phyloP scores from a whole-genome alignment of 2,797 vertebrate genomes.

The Tachyglossus aculeatus region DNA sequence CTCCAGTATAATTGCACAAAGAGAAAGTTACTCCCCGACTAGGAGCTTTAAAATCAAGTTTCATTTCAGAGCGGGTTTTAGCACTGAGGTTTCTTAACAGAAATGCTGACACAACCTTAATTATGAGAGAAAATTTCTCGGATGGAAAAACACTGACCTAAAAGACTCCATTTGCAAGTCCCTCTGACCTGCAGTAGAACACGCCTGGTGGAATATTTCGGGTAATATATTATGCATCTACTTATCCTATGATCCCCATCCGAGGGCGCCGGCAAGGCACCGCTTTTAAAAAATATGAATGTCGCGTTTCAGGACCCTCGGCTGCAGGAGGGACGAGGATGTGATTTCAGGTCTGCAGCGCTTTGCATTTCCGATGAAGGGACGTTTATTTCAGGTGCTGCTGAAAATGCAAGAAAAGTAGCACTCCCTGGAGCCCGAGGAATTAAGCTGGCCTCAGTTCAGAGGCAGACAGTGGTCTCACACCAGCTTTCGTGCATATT shows the following conservation, averaged over 20 bases:
- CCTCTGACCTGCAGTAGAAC: constrained; percentile 42
- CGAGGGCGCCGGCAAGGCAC: constrained; percentile 23
- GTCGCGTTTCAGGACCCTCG: constrained; percentile 37
- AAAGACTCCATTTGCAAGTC: constrained; percentile 27
- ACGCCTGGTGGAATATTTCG: constrained; percentile 15
- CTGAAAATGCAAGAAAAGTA: constrained; percentile 60
- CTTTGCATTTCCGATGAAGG: constrained; percentile 57
- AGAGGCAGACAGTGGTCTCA: constrained; percentile 40
- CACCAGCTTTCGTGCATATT: constrained; percentile 45
- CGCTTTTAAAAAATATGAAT: constrained; percentile 25
- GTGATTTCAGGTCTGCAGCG: constrained; percentile 36
- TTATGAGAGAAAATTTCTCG: constrained; percentile 9
- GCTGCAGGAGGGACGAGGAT: constrained; percentile 31
- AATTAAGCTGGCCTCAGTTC: constrained; percentile 53
- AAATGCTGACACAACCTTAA: constrained; percentile 38
- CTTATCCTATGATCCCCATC: constrained; percentile 36
- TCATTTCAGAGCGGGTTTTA: constrained; percentile 4
- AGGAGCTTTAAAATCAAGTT: constrained; percentile 10
- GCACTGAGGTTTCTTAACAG: background rate
- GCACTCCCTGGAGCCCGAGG: constrained; percentile 45
- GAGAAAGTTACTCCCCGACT: background rate
- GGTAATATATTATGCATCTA: constrained; percentile 51
- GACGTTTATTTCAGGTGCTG: constrained; percentile 67
- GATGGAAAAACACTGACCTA: constrained; percentile 26
- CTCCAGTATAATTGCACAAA: background rate